Evolutionary conservation across 2,888 invertebrate species (phyloP).

Genomic region (Aphidius colemani): DNA sequence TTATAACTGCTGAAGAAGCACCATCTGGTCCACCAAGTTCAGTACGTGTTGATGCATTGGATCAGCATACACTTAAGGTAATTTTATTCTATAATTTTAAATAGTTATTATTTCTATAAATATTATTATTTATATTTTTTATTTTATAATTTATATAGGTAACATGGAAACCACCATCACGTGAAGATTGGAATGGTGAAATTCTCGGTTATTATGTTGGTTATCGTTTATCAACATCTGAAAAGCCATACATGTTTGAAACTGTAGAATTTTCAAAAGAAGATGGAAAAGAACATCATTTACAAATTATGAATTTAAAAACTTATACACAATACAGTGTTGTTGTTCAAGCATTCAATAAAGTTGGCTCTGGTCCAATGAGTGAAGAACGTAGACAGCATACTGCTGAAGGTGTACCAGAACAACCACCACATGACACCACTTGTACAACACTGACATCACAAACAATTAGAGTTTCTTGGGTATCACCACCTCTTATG

Average conservation of each 20-base stretch:
- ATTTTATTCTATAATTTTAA: not conserved
- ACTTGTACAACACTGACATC: slow-evolving; percentile 92
- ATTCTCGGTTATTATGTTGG: slow-evolving; percentile 90
- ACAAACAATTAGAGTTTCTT: slow-evolving; percentile 90
- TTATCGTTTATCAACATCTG: slow-evolving; percentile 81
- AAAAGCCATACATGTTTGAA: slow-evolving; percentile 87
- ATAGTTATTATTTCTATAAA: not conserved
- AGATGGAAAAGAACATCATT: slow-evolving; percentile 87
- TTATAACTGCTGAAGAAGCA: slow-evolving; percentile 93
- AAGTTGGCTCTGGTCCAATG: slow-evolving; percentile 89
- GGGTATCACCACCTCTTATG: slow-evolving; percentile 91
- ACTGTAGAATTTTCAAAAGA: slow-evolving; percentile 90
- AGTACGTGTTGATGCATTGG: slow-evolving; percentile 83
- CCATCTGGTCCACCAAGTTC: slow-evolving; percentile 83
- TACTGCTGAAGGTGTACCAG: slow-evolving; percentile 92
- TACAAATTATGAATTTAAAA: slow-evolving; percentile 80
- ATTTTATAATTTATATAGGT: slow-evolving; percentile 59
- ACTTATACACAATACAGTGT: slow-evolving; percentile 96
- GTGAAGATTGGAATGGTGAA: slow-evolving; percentile 91
- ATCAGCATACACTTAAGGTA: slow-evolving; percentile 79
- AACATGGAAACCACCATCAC: slow-evolving; percentile 88
- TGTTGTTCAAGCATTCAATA: slow-evolving; percentile 93
- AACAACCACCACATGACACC: slow-evolving; percentile 89
- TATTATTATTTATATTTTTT: not conserved
- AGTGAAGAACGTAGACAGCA: slow-evolving; percentile 88